Conservation (phyloP, 2,797 vertebrate species). For the Sternarchorhynchus goeldii region DNA sequence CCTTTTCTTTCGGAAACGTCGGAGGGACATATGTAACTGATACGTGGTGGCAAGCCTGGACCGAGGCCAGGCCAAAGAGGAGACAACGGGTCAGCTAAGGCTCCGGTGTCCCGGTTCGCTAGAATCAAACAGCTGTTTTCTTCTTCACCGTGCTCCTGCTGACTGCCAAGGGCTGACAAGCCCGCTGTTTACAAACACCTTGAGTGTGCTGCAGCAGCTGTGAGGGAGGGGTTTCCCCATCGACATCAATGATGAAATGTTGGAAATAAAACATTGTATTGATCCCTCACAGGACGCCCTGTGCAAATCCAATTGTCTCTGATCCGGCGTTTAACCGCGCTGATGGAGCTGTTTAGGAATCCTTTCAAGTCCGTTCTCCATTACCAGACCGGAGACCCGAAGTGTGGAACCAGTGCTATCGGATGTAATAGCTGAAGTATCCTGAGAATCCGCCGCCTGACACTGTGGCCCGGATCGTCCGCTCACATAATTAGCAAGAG, state of each 20-base stretch:
- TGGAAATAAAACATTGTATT: slow-evolving; percentile 42
- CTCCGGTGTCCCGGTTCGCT: neutral
- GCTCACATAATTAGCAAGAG: slow-evolving; percentile 47
- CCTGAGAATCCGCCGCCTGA: slow-evolving; percentile 8
- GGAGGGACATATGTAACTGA: slow-evolving; percentile 35
- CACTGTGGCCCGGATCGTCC: slow-evolving; percentile 48
- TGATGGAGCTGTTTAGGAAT: slow-evolving; percentile 49
- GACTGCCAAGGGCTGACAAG: slow-evolving; percentile 16
- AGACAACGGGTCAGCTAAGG: slow-evolving; percentile 23
- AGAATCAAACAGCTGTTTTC: slow-evolving; percentile 25
- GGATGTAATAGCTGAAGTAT: slow-evolving; percentile 43
- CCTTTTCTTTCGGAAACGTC: slow-evolving; percentile 39
- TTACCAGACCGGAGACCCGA: slow-evolving; percentile 20
- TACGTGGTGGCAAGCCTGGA: slow-evolving; percentile 38
- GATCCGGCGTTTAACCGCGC: slow-evolving; percentile 42
- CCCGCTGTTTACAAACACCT: slow-evolving; percentile 33
- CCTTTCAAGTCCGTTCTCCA: slow-evolving; percentile 43
- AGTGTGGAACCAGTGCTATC: slow-evolving; percentile 42
- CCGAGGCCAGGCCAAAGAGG: slow-evolving; percentile 37
- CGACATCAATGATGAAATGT: slow-evolving; percentile 11
- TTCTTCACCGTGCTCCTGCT: no score
- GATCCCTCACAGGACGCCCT: slow-evolving; percentile 39
- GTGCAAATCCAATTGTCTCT: slow-evolving; percentile 49
- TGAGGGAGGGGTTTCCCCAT: slow-evolving; percentile 24
- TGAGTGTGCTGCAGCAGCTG: slow-evolving; percentile 13